Evolutionary conservation across 1,140 invertebrate genomes (phyloP).

Genomic region (Scylla paramamosain): DNA sequence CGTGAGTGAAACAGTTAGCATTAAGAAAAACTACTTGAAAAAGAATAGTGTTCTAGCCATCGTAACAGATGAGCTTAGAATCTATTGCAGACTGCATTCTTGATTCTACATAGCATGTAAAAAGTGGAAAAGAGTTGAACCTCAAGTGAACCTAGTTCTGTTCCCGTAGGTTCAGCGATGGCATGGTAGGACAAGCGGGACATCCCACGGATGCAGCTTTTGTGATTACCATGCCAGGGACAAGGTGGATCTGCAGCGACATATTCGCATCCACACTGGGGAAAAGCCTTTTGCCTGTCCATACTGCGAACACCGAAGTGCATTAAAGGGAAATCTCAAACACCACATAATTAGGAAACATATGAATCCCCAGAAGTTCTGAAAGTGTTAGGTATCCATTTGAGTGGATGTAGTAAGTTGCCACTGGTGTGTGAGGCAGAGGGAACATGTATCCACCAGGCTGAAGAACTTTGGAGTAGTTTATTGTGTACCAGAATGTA

Average conservation of each 20-base stretch:
- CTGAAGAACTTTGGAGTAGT: background rate
- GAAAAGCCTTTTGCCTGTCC: conserved; percentile 72
- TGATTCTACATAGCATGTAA: background rate
- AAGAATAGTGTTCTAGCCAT: background rate
- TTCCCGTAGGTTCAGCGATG: conserved; percentile 71
- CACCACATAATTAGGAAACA: conserved; percentile 65
- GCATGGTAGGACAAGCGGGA: conserved; percentile 42
- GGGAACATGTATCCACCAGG: background rate
- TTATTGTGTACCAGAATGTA: background rate
- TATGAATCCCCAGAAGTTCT: background rate
- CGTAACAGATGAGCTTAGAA: background rate
- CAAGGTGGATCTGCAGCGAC: conserved; percentile 69
- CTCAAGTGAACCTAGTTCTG: conserved; percentile 50
- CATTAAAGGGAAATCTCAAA: conserved; percentile 70
- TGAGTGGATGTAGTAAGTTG: background rate
- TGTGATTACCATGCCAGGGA: conserved; percentile 68
- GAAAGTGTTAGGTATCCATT: background rate
- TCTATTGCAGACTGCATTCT: background rate
- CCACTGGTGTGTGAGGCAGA: background rate
- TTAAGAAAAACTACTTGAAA: background rate
- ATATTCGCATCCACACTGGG: conserved; percentile 68
- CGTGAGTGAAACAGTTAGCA: background rate
- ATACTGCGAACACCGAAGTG: conserved; percentile 65
- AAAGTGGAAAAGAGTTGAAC: conserved; percentile 16
- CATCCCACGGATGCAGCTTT: conserved; percentile 59